Conservation (phyloP, 1,140 invertebrate species). For the Tetramorium parvispinum region DNA sequence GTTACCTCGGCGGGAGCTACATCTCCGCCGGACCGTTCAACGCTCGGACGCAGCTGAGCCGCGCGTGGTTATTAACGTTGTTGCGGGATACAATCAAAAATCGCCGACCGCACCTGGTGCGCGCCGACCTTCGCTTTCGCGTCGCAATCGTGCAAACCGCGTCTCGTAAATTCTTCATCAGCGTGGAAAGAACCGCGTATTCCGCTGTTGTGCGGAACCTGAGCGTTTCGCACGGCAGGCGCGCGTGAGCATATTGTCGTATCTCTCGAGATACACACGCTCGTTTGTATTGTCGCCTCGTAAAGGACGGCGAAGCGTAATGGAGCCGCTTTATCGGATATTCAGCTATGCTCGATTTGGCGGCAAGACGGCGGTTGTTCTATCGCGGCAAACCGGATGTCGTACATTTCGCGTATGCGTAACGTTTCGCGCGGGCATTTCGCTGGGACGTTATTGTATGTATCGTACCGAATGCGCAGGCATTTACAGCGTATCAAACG, state of each 20-base stretch:
- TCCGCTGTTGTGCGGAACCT: neutral
- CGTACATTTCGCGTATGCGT: neutral
- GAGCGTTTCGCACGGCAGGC: neutral
- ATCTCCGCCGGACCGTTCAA: neutral
- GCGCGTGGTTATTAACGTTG: slow-evolving; percentile 65
- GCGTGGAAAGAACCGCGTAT: neutral
- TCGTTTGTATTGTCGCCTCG: slow-evolving; percentile 29
- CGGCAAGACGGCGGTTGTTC: neutral
- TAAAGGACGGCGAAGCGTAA: slow-evolving; percentile 6
- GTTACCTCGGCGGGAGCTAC: slow-evolving; percentile 55
- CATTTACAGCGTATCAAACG: neutral
- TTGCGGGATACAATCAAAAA: slow-evolving; percentile 55
- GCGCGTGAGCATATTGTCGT: neutral
- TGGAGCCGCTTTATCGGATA: slow-evolving; percentile 28
- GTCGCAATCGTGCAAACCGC: neutral
- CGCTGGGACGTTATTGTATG: neutral
- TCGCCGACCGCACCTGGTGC: neutral
- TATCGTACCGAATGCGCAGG: neutral
- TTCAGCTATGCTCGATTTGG: neutral
- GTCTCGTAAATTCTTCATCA: slow-evolving; percentile 22
- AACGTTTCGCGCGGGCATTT: neutral
- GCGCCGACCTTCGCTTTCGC: neutral
- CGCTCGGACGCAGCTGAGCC: slow-evolving; percentile 66
- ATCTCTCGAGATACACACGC: slow-evolving; percentile 12
- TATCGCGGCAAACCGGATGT: slow-evolving; percentile 4